Conservation (phyloP, 2,797 vertebrate genomes). For the Coilia nasus region DNA sequence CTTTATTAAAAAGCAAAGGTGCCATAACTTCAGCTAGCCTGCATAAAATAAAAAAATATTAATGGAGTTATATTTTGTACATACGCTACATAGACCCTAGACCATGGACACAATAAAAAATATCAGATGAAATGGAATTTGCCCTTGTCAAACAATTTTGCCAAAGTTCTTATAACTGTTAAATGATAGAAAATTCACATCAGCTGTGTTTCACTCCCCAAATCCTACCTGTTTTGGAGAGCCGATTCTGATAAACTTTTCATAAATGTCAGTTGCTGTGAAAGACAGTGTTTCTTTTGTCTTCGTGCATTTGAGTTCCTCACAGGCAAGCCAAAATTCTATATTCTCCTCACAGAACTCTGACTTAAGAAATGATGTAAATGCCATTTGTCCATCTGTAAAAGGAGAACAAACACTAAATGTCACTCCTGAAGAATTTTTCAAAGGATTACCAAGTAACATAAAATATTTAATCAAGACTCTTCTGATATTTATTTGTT, state of each 20-base stretch:
- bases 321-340: slow-evolving; percentile 87
- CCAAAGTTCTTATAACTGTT: not conserved
- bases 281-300: slow-evolving; percentile 71
- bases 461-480: not conserved
- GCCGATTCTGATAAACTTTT: slow-evolving; percentile 81
- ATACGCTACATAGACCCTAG: no score
- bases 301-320: slow-evolving; percentile 81
- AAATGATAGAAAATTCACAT: not conserved
- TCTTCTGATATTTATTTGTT: not conserved
- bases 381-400: slow-evolving; percentile 79
- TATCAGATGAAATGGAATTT: no score
- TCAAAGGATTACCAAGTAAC: not conserved
- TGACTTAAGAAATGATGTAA: slow-evolving; percentile 82
- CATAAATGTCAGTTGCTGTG: slow-evolving; percentile 81
- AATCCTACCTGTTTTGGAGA: slow-evolving; percentile 83
- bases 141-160: not conserved
- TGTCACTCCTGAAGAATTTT: not conserved
- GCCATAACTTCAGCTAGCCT: no score
- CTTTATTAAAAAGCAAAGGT: no score
- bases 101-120: no score
- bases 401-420: not conserved
- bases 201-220: not conserved
- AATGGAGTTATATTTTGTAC: no score
- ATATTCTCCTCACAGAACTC: slow-evolving; percentile 91
- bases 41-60: no score